A percentile compares a stretch with the other conserved stretches of the same genome.
phyloP scores from a whole-genome alignment of 2,113 vertebrate species.

The Tylochromis polylepis region DNA sequence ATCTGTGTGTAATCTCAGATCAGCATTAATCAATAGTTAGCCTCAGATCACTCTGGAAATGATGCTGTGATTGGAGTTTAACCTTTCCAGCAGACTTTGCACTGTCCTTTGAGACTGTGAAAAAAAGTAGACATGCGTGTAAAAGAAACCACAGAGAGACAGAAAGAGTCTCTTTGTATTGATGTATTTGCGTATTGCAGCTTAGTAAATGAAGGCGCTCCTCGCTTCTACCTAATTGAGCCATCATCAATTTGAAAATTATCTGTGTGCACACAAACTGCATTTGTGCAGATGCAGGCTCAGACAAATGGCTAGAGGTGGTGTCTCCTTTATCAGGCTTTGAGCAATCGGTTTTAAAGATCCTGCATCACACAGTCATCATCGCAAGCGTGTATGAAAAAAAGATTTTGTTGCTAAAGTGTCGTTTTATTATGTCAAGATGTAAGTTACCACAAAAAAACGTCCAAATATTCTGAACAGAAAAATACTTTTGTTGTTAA shows the following conservation, averaged over 20 bases:
- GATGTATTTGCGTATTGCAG: slow-evolving; percentile 14
- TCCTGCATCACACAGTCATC: neutral
- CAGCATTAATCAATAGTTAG: slow-evolving; percentile 29
- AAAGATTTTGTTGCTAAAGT: neutral
- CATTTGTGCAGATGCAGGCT: neutral
- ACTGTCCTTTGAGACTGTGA: neutral
- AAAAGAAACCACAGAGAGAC: neutral
- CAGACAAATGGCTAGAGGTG: neutral
- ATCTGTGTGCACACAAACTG: neutral
- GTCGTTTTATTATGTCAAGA: neutral
- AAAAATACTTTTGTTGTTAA: neutral
- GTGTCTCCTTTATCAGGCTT: slow-evolving; percentile 11
- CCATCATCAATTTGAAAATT: slow-evolving; percentile 24
- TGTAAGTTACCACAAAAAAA: neutral
- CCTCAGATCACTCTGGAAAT: slow-evolving; percentile 13
- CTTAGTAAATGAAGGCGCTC: slow-evolving; percentile 15
- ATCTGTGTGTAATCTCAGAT: slow-evolving; percentile 5
- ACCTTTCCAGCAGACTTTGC: slow-evolving; percentile 3
- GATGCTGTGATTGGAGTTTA: slow-evolving; percentile 10
- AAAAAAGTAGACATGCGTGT: neutral
- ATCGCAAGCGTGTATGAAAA: neutral
- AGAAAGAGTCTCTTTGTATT: neutral
- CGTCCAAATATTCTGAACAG: neutral
- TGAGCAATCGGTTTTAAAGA: neutral
- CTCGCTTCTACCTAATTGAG: slow-evolving; percentile 23